Conservation (phyloP, 2,888 invertebrate species). For the Xestoiulus laeticollis region DNA sequence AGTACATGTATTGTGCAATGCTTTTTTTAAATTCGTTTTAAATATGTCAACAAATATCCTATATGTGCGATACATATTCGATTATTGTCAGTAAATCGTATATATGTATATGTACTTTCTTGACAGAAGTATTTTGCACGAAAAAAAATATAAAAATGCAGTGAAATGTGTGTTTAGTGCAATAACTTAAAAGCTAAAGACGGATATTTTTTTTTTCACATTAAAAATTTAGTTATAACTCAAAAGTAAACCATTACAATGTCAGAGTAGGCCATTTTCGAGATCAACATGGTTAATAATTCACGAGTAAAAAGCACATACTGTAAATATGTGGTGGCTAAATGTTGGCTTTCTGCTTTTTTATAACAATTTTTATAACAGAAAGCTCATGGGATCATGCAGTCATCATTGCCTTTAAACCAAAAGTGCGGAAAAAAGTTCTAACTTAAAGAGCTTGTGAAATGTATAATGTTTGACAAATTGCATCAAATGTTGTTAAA, state of each 20-base stretch:
- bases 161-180: too few species aligned
- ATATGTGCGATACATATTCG: too few species aligned
- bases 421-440: neutral
- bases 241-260: neutral
- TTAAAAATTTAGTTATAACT: neutral
- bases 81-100: too few species aligned
- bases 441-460: neutral
- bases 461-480: neutral
- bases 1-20: too few species aligned
- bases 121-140: too few species aligned
- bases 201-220: neutral
- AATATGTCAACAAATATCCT: too few species aligned
- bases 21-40: too few species aligned
- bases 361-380: neutral
- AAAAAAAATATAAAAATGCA: too few species aligned
- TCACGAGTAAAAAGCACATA: neutral
- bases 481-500: too few species aligned
- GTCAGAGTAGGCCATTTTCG: neutral
- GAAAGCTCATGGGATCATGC: neutral
- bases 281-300: neutral
- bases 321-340: neutral
- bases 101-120: too few species aligned
- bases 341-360: neutral
- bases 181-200: neutral
- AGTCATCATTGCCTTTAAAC: neutral